These are phyloP conservation scores for Miichthys miiuy DNA, from an alignment of 2,797 vertebrate genomes.

Conservation along the genomic window DNA sequence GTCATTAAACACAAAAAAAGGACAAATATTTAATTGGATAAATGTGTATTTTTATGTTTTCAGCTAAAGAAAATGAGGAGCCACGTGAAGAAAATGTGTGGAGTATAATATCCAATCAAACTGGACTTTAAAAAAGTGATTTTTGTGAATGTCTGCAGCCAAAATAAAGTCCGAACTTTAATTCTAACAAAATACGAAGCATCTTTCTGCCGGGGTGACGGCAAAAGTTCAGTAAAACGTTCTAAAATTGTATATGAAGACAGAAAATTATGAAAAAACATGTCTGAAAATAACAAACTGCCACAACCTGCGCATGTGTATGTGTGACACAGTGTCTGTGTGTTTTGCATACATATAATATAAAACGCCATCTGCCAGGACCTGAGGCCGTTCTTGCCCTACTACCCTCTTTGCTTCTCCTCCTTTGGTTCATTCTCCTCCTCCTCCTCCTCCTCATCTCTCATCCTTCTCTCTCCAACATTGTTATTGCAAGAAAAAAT, in stretches of 20 bases:
- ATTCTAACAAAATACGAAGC: background rate
- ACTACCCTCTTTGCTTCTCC: constrained; percentile 83
- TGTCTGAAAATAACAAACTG: constrained; percentile 51
- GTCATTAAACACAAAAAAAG: background rate
- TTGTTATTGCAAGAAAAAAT: constrained; percentile 49
- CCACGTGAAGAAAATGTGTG: background rate
- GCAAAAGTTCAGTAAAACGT: constrained; percentile 1
- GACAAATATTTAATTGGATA: background rate
- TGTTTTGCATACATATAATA: constrained; percentile 80
- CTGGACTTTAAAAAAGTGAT: background rate
- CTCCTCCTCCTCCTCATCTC: constrained; percentile 39
- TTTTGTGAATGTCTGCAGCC: background rate
- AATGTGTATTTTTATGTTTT: background rate
- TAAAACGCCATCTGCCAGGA: constrained; percentile 86
- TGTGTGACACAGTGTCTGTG: constrained; percentile 70
- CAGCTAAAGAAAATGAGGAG: background rate
- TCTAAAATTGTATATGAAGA: background rate
- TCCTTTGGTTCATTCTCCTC: constrained; percentile 56
- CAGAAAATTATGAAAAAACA: background rate
- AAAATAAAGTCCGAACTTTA: background rate
- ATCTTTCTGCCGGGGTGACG: background rate
- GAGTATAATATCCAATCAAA: background rate
- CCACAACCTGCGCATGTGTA: constrained; percentile 52
- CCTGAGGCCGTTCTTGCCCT: constrained; percentile 87
- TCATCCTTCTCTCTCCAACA: constrained; percentile 40